Base-by-base conservation (phyloP, 2,888 invertebrate species). In the Busseola fusca region DNA sequence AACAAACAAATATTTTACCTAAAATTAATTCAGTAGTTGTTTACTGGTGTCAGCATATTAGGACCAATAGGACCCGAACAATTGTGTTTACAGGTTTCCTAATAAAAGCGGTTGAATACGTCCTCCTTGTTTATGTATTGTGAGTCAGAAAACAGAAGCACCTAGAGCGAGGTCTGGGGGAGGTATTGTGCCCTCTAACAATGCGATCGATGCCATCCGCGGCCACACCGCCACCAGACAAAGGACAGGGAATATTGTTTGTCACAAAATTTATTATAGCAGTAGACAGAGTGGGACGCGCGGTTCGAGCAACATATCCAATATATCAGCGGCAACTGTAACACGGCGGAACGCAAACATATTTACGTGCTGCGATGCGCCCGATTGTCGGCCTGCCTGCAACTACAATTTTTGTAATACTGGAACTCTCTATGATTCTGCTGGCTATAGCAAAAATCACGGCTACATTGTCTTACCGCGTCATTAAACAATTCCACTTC, bases 261-360 rank as follows among this genome's bases (percentile, higher is more conserved):
- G 94, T 93, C 92, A 93, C 92, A 91, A 94, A 94, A 94, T 94
- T 94, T 95, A 94, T 94, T 94, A 93, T 90, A 89, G 91, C 90
- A 87, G 87, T 88, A 88, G 90, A 88, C 87, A 87, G 87, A 83
- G 85, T 84, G 86, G 83, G 86, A 86, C 82, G 76, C 78, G 84
- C 82, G 82, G 80, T 84, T 85, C 74, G 80, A 74, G 87, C 87
- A 88, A 92, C 91, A 87, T 82, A 88, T 88, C 86, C 92, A 89
- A 93, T 93, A 93, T 92, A 91, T 93, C 91, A 92, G 88, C 40
- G 74, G 74, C 54, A 79, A 82, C 80, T 72, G 81, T 78, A 79
- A 79, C 83, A 82, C 69, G 81, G 79, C 63, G 68, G 70, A 80
- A 88, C 87, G 83, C 89, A 91, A 93, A 94, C 91, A 93, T 93